Base-by-base conservation (phyloP, 2,888 invertebrate species). In the Orthosia incerta region DNA sequence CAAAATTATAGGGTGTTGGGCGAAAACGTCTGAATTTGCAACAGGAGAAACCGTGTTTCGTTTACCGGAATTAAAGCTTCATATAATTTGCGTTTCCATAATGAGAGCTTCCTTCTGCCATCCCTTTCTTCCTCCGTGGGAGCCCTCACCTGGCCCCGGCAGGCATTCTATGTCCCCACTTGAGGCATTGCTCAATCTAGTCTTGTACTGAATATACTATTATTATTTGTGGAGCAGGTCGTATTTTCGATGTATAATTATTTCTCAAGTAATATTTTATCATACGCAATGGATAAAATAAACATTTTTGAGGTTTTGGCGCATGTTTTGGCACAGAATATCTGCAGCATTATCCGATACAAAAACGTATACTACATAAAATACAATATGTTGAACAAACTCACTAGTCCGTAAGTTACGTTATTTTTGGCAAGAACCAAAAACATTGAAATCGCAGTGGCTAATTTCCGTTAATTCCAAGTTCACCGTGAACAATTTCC, bases 61-160 rank as follows among this genome's bases (percentile, higher is more conserved):
- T 87, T 86, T 75, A 39, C 74, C 59, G 60, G 79, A 86, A 87
- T 88, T 82, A 88, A 84, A 84, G 79, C 79, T 74, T 82, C 78
- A 84, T 82, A 83, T 85, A 82, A 88, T 86, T 89, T 80, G 83
- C 82, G 84, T 87, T 83, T 75, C 72, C 74, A 78, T 87, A 87
- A 90, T 85, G 87, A 88, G 84, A 85, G 66, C 51, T 76, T 76
- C 64, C 48, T 71, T 68, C 72, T 64, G 69, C 71, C 67, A 60
- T 64, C 83, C 74, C 60, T 60, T 45, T 45, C 50, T 39, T 46
- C 53, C 56, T n/a, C n/a, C 15, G 31, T 50, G 67, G 71, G 53
- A 65, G 55, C 57, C 23, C 70, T 31, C 60, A 60, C 68, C 53
- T 72, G 67, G 48, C 51, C n/a, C n/a, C 16, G 48, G 48, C 31